Evolutionary conservation across 2,113 vertebrate species (phyloP).

Genomic region (Anthoscopus minutus): DNA sequence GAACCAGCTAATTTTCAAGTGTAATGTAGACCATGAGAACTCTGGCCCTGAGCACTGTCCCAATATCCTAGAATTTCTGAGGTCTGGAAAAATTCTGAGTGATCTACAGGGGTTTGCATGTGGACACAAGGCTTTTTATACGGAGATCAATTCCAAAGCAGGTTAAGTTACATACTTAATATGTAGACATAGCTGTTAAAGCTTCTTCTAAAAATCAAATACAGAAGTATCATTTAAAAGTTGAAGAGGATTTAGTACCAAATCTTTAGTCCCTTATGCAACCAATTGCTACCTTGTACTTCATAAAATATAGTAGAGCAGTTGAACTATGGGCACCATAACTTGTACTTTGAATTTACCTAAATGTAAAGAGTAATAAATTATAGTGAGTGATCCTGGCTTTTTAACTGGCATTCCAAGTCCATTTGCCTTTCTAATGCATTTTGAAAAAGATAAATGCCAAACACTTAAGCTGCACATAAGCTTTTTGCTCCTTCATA

Average conservation of each 20-base stretch:
- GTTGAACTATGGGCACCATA: background rate
- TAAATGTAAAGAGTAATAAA: conserved; percentile 34
- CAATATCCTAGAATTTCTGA: background rate
- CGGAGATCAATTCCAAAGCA: background rate
- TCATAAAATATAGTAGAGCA: conserved; percentile 1
- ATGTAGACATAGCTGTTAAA: background rate
- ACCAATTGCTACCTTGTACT: conserved; percentile 32
- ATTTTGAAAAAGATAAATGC: conserved; percentile 38
- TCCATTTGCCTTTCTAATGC: conserved; percentile 29
- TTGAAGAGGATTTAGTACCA: background rate
- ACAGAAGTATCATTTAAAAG: background rate
- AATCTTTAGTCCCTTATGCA: conserved; percentile 22
- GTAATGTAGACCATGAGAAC: background rate
- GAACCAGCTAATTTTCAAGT: background rate
- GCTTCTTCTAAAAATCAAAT: background rate
- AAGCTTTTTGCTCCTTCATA: background rate
- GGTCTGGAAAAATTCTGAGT: background rate
- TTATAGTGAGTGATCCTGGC: background rate
- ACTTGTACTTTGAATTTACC: background rate
- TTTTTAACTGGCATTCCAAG: conserved; percentile 15
- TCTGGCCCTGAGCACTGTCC: background rate
- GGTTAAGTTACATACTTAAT: background rate
- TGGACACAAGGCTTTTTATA: background rate
- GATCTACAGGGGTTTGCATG: background rate
- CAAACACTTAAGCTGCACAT: background rate